Evolutionary conservation across 2,797 vertebrate genomes (phyloP).

Genomic region (Sciaenops ocellatus): DNA sequence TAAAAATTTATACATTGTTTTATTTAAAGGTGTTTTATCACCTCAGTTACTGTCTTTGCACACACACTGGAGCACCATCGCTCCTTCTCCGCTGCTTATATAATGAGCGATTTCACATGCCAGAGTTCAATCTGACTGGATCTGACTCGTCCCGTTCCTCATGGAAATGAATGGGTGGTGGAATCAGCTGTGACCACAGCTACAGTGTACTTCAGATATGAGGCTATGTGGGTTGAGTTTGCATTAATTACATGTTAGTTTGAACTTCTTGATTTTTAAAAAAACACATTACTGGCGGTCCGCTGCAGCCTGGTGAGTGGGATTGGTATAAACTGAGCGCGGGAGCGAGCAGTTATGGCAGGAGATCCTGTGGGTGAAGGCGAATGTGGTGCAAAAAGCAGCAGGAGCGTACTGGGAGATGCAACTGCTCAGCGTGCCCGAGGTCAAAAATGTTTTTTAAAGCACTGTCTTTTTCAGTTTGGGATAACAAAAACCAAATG

Average conservation of each 20-base stretch:
- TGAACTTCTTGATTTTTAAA: neutral
- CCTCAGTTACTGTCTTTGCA: too few relatives aligned
- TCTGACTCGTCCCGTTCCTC: too few relatives aligned
- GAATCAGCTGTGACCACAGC: too few relatives aligned
- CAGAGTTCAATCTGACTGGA: too few relatives aligned
- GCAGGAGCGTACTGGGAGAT: neutral
- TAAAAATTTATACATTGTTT: too few relatives aligned
- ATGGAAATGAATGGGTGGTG: too few relatives aligned
- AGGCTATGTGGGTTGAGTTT: neutral
- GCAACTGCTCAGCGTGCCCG: neutral
- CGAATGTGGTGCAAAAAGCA: neutral
- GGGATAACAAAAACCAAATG: neutral
- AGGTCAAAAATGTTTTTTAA: neutral
- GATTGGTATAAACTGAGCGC: neutral
- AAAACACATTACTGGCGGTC: neutral
- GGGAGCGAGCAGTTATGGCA: neutral
- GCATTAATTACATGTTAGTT: neutral
- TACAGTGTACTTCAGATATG: too few relatives aligned
- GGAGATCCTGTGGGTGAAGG: neutral
- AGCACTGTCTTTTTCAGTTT: neutral
- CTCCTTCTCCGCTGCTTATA: too few relatives aligned
- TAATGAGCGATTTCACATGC: too few relatives aligned
- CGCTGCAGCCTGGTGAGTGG: neutral
- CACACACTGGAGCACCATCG: too few relatives aligned
- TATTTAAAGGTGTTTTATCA: too few relatives aligned